phyloP scores from a whole-genome alignment of 2,113 vertebrate species.

The Phylloscopus trochilus region DNA sequence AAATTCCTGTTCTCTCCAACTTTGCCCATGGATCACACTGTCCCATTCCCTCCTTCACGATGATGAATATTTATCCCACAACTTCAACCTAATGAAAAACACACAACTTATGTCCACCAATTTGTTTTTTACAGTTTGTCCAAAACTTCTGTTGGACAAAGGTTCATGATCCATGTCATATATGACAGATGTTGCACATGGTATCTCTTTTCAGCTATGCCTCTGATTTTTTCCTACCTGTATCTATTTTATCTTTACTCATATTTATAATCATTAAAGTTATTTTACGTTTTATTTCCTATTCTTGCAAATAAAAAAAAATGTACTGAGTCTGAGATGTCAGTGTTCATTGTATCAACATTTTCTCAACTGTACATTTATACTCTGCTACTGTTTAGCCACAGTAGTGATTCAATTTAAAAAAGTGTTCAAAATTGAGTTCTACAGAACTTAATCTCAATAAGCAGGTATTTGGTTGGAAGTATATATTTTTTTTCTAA shows the following conservation, averaged over 20 bases:
- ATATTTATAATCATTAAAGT: neutral
- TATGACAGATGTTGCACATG: too few relatives aligned
- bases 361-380: neutral
- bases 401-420: neutral
- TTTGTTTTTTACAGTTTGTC: neutral
- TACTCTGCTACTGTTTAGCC: neutral
- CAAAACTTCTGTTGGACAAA: neutral
- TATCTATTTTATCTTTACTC: neutral
- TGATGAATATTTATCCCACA: neutral
- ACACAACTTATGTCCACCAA: neutral
- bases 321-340: neutral
- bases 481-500: neutral
- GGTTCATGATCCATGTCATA: neutral
- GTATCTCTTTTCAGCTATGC: neutral
- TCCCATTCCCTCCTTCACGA: accelerated
- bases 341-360: neutral
- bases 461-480: neutral
- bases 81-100: neutral
- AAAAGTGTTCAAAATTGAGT: neutral
- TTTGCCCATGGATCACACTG: accelerated
- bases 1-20: neutral
- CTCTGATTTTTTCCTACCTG: neutral
- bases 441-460: neutral
- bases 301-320: neutral
- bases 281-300: neutral